Conservation (phyloP, 1,140 invertebrate species). For the Meteorus sp. region DNA sequence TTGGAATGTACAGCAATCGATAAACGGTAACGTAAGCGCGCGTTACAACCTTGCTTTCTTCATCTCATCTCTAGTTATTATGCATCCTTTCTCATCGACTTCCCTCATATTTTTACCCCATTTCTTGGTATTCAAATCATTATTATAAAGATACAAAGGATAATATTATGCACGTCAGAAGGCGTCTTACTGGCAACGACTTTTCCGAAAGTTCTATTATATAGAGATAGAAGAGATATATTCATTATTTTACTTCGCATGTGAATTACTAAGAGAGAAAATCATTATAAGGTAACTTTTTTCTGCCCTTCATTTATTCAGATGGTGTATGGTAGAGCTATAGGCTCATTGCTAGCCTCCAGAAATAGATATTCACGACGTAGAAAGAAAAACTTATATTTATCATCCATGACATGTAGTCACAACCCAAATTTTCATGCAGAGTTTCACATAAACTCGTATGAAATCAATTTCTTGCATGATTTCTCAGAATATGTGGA, state of each 20-base stretch:
- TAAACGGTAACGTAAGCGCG: constrained; percentile 18
- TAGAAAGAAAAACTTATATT: too few species aligned
- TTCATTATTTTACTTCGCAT: constrained; percentile 24
- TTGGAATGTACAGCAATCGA: constrained; percentile 24
- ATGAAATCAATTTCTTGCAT: too few species aligned
- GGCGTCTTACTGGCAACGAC: constrained; percentile 26
- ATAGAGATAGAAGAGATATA: constrained; percentile 11
- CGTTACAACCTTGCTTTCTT: constrained; percentile 22
- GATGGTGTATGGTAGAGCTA: too few species aligned
- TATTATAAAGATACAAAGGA: constrained; percentile 27
- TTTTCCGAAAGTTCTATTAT: neutral
- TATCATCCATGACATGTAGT: too few species aligned
- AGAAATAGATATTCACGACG: too few species aligned
- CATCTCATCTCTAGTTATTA: constrained; percentile 10
- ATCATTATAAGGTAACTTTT: too few species aligned
- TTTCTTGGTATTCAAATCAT: constrained; percentile 15
- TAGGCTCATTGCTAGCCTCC: too few species aligned
- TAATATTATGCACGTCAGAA: constrained; percentile 35
- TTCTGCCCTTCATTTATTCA: too few species aligned
- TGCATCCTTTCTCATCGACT: constrained; percentile 16
- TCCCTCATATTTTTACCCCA: constrained; percentile 1
- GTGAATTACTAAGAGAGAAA: constrained; percentile 9
- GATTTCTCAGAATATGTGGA: too few species aligned
- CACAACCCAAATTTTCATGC: too few species aligned
- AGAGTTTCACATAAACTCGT: too few species aligned